phyloP scores from a whole-genome alignment of 2,797 vertebrate genomes.

The Dendrocincla fuliginosa region DNA sequence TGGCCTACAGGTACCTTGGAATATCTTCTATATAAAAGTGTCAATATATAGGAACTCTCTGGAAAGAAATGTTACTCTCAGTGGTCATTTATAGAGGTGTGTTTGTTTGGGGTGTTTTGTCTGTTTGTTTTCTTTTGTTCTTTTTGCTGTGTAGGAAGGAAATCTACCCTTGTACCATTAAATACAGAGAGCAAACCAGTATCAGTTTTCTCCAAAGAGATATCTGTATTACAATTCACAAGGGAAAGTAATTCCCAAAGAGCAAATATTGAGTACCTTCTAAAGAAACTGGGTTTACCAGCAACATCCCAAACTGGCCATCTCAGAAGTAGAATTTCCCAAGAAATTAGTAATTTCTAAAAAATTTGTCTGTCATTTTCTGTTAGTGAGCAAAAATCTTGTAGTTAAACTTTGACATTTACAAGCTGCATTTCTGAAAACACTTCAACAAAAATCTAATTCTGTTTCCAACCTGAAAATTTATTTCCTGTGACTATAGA shows the following conservation, averaged over 20 bases:
- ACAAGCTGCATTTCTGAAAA: constrained; percentile 6
- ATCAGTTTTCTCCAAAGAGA: neutral
- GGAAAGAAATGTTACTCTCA: neutral
- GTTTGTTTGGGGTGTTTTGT: neutral
- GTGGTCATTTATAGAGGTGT: neutral
- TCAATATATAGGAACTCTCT: neutral
- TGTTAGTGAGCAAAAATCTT: neutral
- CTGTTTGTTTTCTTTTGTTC: neutral
- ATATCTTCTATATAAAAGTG: neutral
- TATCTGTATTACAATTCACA: neutral
- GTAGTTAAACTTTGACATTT: neutral
- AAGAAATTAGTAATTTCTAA: neutral
- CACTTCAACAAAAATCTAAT: neutral
- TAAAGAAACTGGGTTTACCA: neutral
- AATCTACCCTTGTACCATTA: neutral
- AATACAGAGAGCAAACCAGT: neutral
- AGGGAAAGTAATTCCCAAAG: neutral
- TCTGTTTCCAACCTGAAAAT: neutral
- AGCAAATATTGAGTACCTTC: neutral
- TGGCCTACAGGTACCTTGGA: neutral
- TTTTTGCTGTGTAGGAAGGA: neutral
- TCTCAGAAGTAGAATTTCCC: neutral
- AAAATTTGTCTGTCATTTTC: neutral
- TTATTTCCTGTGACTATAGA: neutral
- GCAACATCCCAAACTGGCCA: neutral